Evolutionary conservation across 1,140 invertebrate species (phyloP), one percentile per base, ranked within the genome.

Genomic region (Drosophila ironensis): DNA sequence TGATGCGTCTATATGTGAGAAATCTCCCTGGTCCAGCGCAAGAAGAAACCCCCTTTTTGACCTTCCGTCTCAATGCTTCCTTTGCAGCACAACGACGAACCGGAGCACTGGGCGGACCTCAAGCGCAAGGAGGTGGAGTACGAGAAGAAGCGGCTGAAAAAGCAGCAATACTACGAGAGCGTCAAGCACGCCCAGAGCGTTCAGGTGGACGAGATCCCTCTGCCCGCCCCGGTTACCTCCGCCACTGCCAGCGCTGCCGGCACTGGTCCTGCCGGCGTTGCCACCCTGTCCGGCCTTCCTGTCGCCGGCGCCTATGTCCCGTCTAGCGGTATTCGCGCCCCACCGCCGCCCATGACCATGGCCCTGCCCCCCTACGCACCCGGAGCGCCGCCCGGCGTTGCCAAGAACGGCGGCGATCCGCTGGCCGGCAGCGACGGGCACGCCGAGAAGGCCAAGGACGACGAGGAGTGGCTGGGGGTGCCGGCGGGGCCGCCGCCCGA

Each of bases 1-100:
- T 99, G 24, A 93, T 98, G 73, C 95, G 96, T 91, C 95, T 99
- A 92, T 98, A 98, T 95, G 97, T 98, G 95, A 97, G 96, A 9
- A 3, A 14, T 11, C 48, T 12, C 20, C 52, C 56, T 20, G n/a
- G 11, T 3, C 12, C 0, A 12, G 0, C 11, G 4, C 4, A 30
- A 17, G 16, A 37, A 4, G 12, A 24, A 9, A 5, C n/a, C 2
- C 2, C 14, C 1, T 30, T 17, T 5, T n/a, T n/a, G n/a, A n/a
- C n/a, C n/a, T n/a, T n/a, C n/a, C n/a, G n/a, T n/a, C n/a, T n/a
- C n/a, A n/a, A n/a, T n/a, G n/a, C n/a, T n/a, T n/a, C n/a, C 6
- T 6, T 33, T 63, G 2, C 76, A 98, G 96, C 94, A 97, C 82
- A 98, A 98, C 92, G 98, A 99, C 92, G 97, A 99, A 91, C 95